These are phyloP conservation scores for Trachythela sp. DNA, from an alignment of 64 coral and sea anemone genomes.

Conservation along the genomic window DNA sequence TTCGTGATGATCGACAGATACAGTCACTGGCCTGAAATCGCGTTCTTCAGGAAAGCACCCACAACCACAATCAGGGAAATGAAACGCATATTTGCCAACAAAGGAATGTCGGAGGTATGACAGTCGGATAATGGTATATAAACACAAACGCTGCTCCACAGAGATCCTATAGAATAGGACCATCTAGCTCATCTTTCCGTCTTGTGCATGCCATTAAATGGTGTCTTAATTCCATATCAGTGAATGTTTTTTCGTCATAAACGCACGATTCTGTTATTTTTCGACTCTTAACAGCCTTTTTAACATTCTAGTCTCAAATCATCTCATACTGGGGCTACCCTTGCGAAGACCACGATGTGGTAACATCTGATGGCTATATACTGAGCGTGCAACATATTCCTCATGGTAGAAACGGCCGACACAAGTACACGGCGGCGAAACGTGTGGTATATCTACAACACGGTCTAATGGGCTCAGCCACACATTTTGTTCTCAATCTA, in stretches of 20 bases:
- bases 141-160: no score
- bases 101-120: background rate
- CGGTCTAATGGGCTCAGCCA: background rate
- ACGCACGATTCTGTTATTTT: no score
- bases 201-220: no score
- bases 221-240: no score
- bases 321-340: constrained; percentile 9
- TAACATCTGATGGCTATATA: background rate
- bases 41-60: background rate
- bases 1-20: no score
- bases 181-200: no score
- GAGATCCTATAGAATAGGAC: no score
- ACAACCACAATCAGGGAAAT: background rate
- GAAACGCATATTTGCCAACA: background rate
- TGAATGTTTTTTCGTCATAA: no score
- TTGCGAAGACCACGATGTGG: background rate
- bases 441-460: background rate
- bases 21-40: no score
- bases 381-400: background rate
- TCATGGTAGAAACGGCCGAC: background rate
- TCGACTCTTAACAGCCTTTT: no score
- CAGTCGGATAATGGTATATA: background rate
- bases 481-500: constrained; percentile 33
- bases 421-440: background rate
- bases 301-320: background rate